Percentiles rank a stretch among this genome's conserved stretches.
phyloP scores from a whole-genome alignment of 1,140 invertebrate genomes.

The Apis laboriosa region DNA sequence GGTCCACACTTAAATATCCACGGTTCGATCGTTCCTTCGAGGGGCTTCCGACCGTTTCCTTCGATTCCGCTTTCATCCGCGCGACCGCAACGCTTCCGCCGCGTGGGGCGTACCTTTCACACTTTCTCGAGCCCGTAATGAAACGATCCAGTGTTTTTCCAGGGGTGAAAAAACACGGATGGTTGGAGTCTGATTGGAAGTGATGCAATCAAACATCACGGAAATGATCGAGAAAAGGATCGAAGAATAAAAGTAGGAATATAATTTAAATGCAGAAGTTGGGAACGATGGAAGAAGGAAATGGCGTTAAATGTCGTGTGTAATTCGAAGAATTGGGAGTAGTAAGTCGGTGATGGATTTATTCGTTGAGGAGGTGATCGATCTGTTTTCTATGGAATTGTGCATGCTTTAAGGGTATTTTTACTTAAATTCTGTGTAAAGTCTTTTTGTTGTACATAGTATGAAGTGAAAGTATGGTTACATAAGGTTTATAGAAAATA shows the following conservation, averaged over 20 bases:
- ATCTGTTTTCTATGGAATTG: too few relatives aligned
- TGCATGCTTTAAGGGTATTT: too few relatives aligned
- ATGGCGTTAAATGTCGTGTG: too few relatives aligned
- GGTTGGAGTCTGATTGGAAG: neutral
- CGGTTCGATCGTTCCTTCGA: constrained; percentile 44
- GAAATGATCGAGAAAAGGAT: neutral
- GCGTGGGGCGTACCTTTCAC: constrained; percentile 34
- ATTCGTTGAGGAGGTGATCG: too few relatives aligned
- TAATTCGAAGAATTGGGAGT: too few relatives aligned
- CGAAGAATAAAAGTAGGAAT: neutral
- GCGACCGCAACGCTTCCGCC: constrained; percentile 48
- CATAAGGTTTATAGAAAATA: too few relatives aligned
- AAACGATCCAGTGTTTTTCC: constrained; percentile 26
- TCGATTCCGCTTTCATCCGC: constrained; percentile 56
- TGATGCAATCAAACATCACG: too few relatives aligned
- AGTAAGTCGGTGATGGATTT: too few relatives aligned
- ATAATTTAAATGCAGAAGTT: neutral
- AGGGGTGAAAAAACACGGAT: neutral
- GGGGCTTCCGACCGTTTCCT: constrained; percentile 39
- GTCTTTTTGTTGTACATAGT: too few relatives aligned
- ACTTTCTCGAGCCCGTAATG: constrained; percentile 50
- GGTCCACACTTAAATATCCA: constrained; percentile 64
- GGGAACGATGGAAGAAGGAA: too few relatives aligned
- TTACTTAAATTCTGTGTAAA: too few relatives aligned
- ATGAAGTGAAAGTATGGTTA: too few relatives aligned